These are phyloP conservation scores for Agrilus planipennis DNA, from an alignment of 1,140 invertebrate species.

Conservation along the genomic window DNA sequence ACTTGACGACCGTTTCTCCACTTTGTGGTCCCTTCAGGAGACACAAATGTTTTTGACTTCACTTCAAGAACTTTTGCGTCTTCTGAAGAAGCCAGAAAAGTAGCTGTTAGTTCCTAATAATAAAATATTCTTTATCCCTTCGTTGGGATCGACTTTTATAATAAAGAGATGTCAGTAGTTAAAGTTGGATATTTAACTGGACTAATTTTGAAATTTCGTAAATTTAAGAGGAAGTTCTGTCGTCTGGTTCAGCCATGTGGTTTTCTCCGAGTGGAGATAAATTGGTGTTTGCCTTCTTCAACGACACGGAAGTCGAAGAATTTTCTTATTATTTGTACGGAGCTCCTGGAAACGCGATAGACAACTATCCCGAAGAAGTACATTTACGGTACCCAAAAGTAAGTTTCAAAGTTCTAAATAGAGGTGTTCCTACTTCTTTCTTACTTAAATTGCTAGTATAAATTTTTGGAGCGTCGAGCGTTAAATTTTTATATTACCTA, in stretches of 20 bases:
- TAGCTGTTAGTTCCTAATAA: no score
- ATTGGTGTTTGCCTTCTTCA: conserved; percentile 10
- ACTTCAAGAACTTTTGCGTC: neutral
- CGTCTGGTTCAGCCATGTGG: conserved; percentile 17
- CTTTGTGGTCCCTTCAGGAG: no score
- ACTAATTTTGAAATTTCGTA: neutral
- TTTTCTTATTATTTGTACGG: conserved; percentile 40
- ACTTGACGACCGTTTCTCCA: no score
- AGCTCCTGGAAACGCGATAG: conserved; percentile 40
- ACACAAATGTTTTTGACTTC: neutral
- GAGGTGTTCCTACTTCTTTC: no score
- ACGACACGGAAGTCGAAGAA: conserved; percentile 11
- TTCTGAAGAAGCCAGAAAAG: no score
- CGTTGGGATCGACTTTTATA: conserved; percentile 3
- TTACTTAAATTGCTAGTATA: no score
- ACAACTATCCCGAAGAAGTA: conserved; percentile 48
- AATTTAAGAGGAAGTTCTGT: conserved; percentile 14
- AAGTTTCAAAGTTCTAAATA: conserved; percentile 39
- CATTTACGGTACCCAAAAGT: conserved; percentile 79
- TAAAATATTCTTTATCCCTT: neutral
- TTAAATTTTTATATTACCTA: no score
- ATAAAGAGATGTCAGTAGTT: conserved; percentile 1
- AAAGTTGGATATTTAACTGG: no score
- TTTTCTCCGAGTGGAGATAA: conserved; percentile 12
- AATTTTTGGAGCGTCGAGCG: no score